phyloP scores from a whole-genome alignment of 2,888 invertebrate genomes.

The Cosmia pyralina region DNA sequence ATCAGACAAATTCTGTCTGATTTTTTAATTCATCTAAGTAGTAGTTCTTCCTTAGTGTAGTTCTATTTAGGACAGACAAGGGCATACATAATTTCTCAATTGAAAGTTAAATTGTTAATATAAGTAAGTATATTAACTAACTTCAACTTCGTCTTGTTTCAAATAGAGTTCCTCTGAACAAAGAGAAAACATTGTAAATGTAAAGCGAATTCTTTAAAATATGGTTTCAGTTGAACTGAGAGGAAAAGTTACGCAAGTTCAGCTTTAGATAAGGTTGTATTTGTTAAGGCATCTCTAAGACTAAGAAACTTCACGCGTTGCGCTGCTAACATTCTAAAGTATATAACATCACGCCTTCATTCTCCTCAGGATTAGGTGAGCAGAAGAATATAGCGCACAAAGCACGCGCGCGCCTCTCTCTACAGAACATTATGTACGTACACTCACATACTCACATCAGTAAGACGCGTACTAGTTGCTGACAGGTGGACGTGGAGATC shows the following conservation, averaged over 20 bases:
- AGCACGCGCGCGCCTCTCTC: too few relatives aligned
- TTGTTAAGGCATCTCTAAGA: slow-evolving; percentile 19
- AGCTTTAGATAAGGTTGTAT: slow-evolving; percentile 26
- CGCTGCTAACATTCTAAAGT: not conserved
- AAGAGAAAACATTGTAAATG: slow-evolving; percentile 47
- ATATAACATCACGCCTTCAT: not conserved
- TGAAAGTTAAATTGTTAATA: slow-evolving; percentile 16
- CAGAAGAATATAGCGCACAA: not conserved
- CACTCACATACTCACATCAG: too few relatives aligned
- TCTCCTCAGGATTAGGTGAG: not conserved
- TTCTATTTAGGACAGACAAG: not conserved
- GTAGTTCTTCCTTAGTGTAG: not conserved
- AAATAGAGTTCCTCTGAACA: slow-evolving; percentile 40
- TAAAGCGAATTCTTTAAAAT: slow-evolving; percentile 55
- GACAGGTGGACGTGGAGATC: not conserved
- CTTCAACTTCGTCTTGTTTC: slow-evolving; percentile 17
- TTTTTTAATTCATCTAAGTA: not conserved
- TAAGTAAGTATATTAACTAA: slow-evolving; percentile 8
- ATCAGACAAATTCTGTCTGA: not conserved
- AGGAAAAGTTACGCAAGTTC: slow-evolving; percentile 29
- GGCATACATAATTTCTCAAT: not conserved
- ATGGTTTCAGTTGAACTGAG: slow-evolving; percentile 42
- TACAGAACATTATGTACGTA: too few relatives aligned
- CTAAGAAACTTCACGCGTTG: slow-evolving; percentile 19
- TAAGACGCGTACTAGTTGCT: not conserved